Conservation (phyloP, 2,113 vertebrate genomes). For the Coturnix japonica region DNA sequence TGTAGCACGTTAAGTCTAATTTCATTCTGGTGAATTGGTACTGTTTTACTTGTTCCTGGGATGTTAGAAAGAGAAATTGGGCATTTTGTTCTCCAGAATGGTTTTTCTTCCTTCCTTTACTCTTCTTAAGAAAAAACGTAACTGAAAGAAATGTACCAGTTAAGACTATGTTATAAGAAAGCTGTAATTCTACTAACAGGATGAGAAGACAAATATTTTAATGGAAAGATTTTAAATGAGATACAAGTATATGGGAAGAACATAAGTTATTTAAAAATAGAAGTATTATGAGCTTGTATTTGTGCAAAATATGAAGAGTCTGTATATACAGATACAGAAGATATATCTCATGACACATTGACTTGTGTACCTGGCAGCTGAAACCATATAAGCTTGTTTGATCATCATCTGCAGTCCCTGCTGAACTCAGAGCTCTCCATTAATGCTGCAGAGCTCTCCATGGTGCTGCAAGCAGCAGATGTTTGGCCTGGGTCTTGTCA, state of each 20-base stretch:
- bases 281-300: neutral
- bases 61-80: neutral
- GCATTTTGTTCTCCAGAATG: neutral
- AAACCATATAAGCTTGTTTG: rapidly evolving
- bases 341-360: neutral
- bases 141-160: neutral
- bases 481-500: rapidly evolving
- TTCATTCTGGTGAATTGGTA: neutral
- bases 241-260: neutral
- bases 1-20: neutral
- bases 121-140: neutral
- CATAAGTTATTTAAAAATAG: neutral
- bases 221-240: neutral
- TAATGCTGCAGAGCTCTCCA: neutral
- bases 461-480: neutral
- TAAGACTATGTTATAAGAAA: neutral
- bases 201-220: neutral
- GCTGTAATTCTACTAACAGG: neutral
- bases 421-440: neutral
- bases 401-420: neutral
- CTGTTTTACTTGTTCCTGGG: neutral
- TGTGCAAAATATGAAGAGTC: neutral
- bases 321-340: neutral
- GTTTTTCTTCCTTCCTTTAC: neutral
- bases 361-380: rapidly evolving